A percentile compares a stretch with the other conserved stretches of the same genome.
Evolutionary conservation across 2,888 invertebrate genomes (phyloP).

Genomic region (Muschampia plurimacula): DNA sequence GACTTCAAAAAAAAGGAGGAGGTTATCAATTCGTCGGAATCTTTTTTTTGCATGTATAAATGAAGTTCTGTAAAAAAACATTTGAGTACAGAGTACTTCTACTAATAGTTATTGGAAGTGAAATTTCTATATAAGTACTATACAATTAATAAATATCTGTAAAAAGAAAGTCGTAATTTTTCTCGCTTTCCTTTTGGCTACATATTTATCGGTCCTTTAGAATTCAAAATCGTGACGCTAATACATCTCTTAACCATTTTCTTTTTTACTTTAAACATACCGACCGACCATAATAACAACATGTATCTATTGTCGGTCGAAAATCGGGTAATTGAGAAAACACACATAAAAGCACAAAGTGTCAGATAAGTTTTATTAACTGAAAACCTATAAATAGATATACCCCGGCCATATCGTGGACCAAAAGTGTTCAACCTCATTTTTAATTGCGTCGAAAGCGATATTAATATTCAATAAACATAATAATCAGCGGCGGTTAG

Average conservation of each 20-base stretch:
- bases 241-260: neutral
- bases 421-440: conserved; percentile 56
- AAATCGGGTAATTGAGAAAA: neutral
- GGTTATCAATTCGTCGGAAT: too few species aligned
- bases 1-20: too few species aligned
- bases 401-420: neutral
- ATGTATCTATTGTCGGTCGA: neutral
- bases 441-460: conserved; percentile 71
- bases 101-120: too few species aligned
- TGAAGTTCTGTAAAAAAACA: too few species aligned
- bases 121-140: too few species aligned
- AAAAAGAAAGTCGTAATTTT: too few species aligned
- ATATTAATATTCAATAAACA: conserved; percentile 81
- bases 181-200: too few species aligned
- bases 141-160: too few species aligned
- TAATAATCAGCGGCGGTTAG: conserved; percentile 67
- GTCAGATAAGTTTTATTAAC: neutral
- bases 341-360: neutral
- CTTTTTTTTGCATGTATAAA: too few species aligned
- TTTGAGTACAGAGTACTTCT: too few species aligned
- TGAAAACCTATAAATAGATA: conserved; percentile 19
- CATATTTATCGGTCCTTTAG: too few species aligned
- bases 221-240: too few species aligned
- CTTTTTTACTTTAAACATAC: neutral
- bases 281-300: neutral